Percentiles rank a stretch among this genome's conserved stretches.
Conservation (phyloP, 2,797 vertebrate species). For the Pangasius sanitwongsei region DNA sequence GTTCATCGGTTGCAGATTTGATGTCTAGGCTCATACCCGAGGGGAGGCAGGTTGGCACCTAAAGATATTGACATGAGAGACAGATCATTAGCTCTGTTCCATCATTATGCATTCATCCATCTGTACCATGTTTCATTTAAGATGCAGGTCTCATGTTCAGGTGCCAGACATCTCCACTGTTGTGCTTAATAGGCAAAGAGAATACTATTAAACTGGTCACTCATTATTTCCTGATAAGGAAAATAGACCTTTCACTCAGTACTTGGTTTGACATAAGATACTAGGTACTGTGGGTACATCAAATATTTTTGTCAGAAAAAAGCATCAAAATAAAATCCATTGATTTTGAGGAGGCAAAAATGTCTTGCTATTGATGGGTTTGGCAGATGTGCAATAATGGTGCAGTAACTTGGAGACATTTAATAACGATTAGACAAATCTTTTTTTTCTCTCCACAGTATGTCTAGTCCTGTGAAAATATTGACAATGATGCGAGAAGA, state of each 20-base stretch:
- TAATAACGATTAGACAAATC: constrained; percentile 34
- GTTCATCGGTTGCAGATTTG: constrained; percentile 58
- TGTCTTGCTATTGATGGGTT: constrained; percentile 29
- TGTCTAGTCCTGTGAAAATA: constrained; percentile 10
- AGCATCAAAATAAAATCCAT: constrained; percentile 2
- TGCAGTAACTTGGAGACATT: constrained; percentile 38
- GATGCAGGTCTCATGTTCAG: constrained; percentile 50
- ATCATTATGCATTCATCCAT: constrained; percentile 46
- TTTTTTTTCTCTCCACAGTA: constrained; percentile 1
- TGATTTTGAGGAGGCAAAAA: constrained; percentile 44
- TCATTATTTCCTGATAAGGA: constrained; percentile 37
- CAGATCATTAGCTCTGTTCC: constrained; percentile 63
- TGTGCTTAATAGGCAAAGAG: constrained; percentile 48
- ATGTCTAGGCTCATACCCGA: constrained; percentile 58
- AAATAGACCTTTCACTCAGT: constrained; percentile 38
- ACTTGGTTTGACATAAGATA: constrained; percentile 47
- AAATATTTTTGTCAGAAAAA: constrained; percentile 43
- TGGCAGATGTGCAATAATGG: constrained; percentile 44
- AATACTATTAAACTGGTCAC: constrained; percentile 27
- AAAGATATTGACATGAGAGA: constrained; percentile 60
- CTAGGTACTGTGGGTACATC: constrained; percentile 33
- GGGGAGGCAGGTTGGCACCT: constrained; percentile 63
- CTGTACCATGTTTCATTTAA: constrained; percentile 51
- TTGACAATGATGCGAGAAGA: background rate
- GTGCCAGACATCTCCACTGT: constrained; percentile 51